Conservation (phyloP, 2,888 invertebrate genomes). For the Liopterus haemorrhoidalis region DNA sequence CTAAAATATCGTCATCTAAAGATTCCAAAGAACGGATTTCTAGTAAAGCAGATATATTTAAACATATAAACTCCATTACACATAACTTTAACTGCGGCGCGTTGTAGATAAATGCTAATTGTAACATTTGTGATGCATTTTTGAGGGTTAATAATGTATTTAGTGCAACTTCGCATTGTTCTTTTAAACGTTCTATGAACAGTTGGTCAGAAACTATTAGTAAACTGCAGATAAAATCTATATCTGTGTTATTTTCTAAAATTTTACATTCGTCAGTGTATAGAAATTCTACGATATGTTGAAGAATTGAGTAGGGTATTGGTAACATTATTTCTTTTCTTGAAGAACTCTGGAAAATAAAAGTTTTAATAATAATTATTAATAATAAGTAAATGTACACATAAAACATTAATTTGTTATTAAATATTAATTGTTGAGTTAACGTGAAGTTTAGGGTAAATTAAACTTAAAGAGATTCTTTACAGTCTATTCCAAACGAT, state of each 20-base stretch:
- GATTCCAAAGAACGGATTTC: constrained; percentile 62
- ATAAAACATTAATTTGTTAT: too few species aligned
- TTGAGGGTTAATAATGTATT: constrained; percentile 62
- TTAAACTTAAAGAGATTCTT: constrained; percentile 24
- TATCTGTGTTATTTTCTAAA: constrained; percentile 55
- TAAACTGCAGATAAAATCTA: constrained; percentile 66
- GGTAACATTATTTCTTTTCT: constrained; percentile 54
- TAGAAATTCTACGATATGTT: constrained; percentile 66
- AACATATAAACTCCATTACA: constrained; percentile 71
- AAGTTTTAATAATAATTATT: too few species aligned
- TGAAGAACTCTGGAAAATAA: constrained; percentile 49
- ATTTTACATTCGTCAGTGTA: constrained; percentile 64
- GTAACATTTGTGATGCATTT: constrained; percentile 70
- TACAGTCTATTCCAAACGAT: constrained; percentile 34
- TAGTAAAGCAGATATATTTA: constrained; percentile 67
- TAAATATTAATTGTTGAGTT: too few species aligned
- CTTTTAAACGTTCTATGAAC: constrained; percentile 63
- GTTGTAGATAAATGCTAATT: constrained; percentile 71
- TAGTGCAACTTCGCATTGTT: constrained; percentile 65
- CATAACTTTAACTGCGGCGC: constrained; percentile 64
- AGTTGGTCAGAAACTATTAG: constrained; percentile 76
- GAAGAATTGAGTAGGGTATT: constrained; percentile 55
- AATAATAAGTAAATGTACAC: too few species aligned
- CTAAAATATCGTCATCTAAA: constrained; percentile 56
- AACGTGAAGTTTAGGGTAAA: too few species aligned